Conservation (phyloP, 1,140 invertebrate species). For the Euborellia annulipes region DNA sequence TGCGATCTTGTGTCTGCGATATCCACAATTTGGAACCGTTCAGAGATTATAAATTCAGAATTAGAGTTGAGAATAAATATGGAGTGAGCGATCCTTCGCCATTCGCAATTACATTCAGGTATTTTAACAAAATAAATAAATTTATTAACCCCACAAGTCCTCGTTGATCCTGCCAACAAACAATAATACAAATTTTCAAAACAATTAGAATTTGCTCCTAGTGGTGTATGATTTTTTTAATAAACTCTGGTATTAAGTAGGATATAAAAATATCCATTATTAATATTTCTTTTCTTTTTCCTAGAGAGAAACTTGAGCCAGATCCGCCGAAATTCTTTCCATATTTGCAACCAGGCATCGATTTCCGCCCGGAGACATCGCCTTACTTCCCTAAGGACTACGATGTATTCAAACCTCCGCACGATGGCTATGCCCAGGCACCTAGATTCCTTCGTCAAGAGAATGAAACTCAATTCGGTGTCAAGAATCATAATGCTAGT, state of each 20-base stretch:
- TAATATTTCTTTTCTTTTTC: too few relatives aligned
- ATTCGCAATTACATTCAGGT: slow-evolving; percentile 59
- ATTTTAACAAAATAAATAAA: too few relatives aligned
- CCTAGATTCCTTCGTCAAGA: slow-evolving; percentile 70
- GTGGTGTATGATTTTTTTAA: too few relatives aligned
- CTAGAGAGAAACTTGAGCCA: slow-evolving; percentile 54
- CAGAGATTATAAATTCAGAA: slow-evolving; percentile 79
- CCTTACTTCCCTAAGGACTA: slow-evolving; percentile 81
- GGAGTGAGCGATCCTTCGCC: slow-evolving; percentile 93
- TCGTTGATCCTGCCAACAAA: too few relatives aligned
- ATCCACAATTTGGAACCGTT: slow-evolving; percentile 69
- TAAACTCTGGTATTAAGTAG: slow-evolving; percentile 2
- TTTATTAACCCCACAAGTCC: too few relatives aligned
- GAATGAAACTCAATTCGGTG: slow-evolving; percentile 69
- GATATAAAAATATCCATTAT: too few relatives aligned
- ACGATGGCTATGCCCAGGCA: slow-evolving; percentile 65
- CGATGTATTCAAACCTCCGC: slow-evolving; percentile 69
- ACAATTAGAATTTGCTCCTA: too few relatives aligned
- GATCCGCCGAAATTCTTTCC: slow-evolving; percentile 63
- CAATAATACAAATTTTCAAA: too few relatives aligned
- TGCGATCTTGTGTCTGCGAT: slow-evolving; percentile 70
- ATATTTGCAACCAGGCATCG: slow-evolving; percentile 60
- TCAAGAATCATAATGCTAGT: slow-evolving; percentile 72
- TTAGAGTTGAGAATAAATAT: slow-evolving; percentile 89
- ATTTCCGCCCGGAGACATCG: slow-evolving; percentile 73